Percentiles rank a stretch among this genome's conserved stretches.
Conservation (phyloP, 2,113 vertebrate species). For the Tiliqua scincoides region DNA sequence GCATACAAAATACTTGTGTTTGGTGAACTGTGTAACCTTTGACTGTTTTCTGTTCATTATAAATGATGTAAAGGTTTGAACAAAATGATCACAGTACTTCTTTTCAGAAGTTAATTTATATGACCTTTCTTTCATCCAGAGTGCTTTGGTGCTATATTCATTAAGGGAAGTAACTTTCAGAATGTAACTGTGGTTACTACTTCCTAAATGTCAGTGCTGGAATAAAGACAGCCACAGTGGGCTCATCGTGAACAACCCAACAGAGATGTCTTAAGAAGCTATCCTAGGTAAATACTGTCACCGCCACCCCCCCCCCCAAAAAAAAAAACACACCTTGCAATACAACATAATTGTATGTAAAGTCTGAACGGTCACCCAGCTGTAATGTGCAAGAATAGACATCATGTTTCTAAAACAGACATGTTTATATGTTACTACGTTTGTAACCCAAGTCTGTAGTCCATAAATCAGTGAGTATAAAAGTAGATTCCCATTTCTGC, state of each 20-base stretch:
- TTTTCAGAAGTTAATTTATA: slow-evolving; percentile 66
- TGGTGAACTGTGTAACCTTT: slow-evolving; percentile 58
- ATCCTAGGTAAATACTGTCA: slow-evolving; percentile 6
- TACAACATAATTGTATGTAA: slow-evolving; percentile 12
- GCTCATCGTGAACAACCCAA: slow-evolving; percentile 37
- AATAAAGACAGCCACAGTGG: slow-evolving; percentile 32
- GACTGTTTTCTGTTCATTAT: slow-evolving; percentile 51
- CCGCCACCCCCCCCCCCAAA: too few species aligned
- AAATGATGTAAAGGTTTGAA: slow-evolving; percentile 55
- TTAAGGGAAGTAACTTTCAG: slow-evolving; percentile 17
- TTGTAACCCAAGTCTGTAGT: neutral
- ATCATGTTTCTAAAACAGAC: neutral
- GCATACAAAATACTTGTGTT: slow-evolving; percentile 45
- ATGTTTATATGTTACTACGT: neutral
- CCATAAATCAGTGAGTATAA: neutral
- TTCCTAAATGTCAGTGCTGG: slow-evolving; percentile 17
- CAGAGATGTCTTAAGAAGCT: slow-evolving; percentile 35
- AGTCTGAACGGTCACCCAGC: slow-evolving; percentile 19
- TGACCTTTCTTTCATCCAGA: slow-evolving; percentile 59
- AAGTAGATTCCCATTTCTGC: neutral
- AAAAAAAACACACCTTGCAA: neutral
- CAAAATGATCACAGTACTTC: slow-evolving; percentile 62
- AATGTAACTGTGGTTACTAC: slow-evolving; percentile 48
- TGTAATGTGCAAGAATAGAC: slow-evolving; percentile 3
- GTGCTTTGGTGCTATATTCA: slow-evolving; percentile 28